Base-by-base conservation (phyloP, 2,797 vertebrate species). In the Sebastes glaucus region DNA sequence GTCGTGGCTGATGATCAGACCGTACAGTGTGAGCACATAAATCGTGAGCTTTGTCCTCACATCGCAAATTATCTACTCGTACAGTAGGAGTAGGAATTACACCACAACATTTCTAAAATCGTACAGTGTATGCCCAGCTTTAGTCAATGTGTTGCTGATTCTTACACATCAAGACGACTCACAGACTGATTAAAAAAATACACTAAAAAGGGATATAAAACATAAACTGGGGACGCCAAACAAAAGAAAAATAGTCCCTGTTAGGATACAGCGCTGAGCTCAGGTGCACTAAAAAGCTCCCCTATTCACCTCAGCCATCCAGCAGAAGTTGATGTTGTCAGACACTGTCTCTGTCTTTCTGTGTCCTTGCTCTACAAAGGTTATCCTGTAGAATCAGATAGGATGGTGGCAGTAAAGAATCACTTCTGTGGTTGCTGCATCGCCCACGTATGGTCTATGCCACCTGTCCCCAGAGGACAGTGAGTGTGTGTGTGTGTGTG, bases 301-400 rank as follows among this genome's bases (percentile, higher is more conserved):
- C 71, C 65, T 72, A 42, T 86, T 86, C 86, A 90, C 88, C 89
- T 77, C 75, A n/a, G 81, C 85, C 78, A 78, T 87, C 81, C 11
- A 62, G 49, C 42, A 83, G 79, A 79, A 77, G 89, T 78, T 86
- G 94, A 94, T 94, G 85, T 89, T 94, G 94, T 94, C 93, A 93
- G 91, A 91, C 77, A 70, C 80, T 49, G 89, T 90, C 83, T 89
- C 82, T 89, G 89, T 86, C 87, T 94, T 66, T 86, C 85, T 85
- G 84, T 92, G 93, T 93, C 94, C 91, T 94, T 93, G 85, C 81
- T 81, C 89, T 72, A 74, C 82, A 93, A 83, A 95, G 94, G 94
- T 95, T 92, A 93, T 88, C 79, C 84, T 81, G 88, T 74, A 88
- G 80, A 88, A 91, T 93, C 91, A 93, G 93, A 93, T 88, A 84